phyloP scores from a whole-genome alignment of 2,797 vertebrate species.

The Heteromormyrus szaboi region DNA sequence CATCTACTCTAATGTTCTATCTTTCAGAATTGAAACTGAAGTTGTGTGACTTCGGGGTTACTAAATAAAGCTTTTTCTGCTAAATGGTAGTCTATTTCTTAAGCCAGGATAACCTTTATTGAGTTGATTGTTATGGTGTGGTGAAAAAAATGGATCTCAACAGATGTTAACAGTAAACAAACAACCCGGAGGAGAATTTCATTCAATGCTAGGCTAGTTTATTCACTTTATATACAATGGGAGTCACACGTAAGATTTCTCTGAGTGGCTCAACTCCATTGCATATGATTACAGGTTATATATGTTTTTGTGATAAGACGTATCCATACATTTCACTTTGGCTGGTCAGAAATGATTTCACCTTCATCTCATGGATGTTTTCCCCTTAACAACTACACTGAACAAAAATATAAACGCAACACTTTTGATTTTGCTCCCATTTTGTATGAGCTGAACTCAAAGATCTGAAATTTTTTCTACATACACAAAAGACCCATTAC shows the following conservation, averaged over 20 bases:
- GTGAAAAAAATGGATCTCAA: neutral
- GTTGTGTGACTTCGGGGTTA: conserved; percentile 53
- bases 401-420: too few species aligned
- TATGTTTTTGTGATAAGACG: neutral
- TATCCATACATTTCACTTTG: neutral
- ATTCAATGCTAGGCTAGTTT: neutral
- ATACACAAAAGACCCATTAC: too few species aligned
- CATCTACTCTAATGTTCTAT: conserved; percentile 52
- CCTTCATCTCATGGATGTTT: neutral
- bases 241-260: neutral
- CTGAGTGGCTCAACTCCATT: neutral
- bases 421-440: too few species aligned
- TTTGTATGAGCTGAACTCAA: too few species aligned
- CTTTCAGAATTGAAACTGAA: conserved; percentile 46
- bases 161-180: neutral
- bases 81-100: neutral
- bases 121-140: neutral
- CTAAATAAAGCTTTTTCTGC: conserved; percentile 67
- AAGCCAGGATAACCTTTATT: neutral
- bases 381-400: neutral
- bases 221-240: neutral
- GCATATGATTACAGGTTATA: neutral
- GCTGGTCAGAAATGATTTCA: neutral
- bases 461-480: too few species aligned
- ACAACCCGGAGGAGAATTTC: neutral